Conservation (phyloP, 2,797 vertebrate species). For the Acipenser oxyrinchus region DNA sequence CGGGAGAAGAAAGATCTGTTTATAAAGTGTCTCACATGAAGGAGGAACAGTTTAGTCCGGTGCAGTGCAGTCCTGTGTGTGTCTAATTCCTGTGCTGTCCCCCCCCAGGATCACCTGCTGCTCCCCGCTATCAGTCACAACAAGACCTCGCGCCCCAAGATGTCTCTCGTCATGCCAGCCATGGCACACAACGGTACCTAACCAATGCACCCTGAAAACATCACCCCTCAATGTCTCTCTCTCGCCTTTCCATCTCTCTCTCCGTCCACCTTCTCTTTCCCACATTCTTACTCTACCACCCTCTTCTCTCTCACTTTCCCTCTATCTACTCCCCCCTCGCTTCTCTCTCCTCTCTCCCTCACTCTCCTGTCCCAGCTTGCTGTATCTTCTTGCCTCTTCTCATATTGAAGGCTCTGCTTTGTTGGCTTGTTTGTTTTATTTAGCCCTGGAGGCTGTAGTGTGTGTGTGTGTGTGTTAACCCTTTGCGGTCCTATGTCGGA, state of each 20-base stretch:
- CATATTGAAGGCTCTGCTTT: no score
- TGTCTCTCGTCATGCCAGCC: slow-evolving; percentile 88
- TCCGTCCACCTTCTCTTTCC: neutral
- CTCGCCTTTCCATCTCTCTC: neutral
- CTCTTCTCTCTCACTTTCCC: neutral
- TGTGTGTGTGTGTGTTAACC: no score
- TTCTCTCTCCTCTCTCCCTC: slow-evolving; percentile 51
- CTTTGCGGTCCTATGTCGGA: no score
- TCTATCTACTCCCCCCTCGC: neutral
- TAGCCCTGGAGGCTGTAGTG: no score
- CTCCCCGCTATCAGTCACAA: slow-evolving; percentile 58
- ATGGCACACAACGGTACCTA: slow-evolving; percentile 71
- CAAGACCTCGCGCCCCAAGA: slow-evolving; percentile 68
- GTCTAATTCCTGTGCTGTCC: no score
- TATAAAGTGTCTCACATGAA: slow-evolving; percentile 38
- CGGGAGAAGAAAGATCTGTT: no score
- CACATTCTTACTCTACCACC: neutral
- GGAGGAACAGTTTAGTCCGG: slow-evolving; percentile 30
- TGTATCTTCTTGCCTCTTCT: slow-evolving; percentile 3
- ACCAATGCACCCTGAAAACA: neutral
- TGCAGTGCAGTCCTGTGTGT: neutral
- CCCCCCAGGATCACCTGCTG: slow-evolving; percentile 49
- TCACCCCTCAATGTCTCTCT: neutral
- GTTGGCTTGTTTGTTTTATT: no score
- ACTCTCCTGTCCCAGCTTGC: slow-evolving; percentile 44